Base-by-base conservation (phyloP, 2,797 vertebrate genomes). In the Peromyscus eremicus region DNA sequence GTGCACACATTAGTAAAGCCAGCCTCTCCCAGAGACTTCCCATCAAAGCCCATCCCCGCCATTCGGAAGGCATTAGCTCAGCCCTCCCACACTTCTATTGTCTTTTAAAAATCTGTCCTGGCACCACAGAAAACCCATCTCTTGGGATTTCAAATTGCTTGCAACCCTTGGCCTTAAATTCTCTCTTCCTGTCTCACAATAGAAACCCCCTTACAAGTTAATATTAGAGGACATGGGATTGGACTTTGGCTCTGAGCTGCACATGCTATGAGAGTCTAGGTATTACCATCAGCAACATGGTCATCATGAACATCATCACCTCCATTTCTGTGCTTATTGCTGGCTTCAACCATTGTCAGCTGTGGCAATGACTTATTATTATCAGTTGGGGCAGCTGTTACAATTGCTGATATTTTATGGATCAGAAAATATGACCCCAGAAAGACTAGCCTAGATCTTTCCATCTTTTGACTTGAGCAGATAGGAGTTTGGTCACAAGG, bases 121-220 rank as follows among this genome's bases (percentile, higher is more conserved):
- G 46, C 91, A 79, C 40, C 40, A n/a, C 32, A 86, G 86, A 94
- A 73, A 73, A n/a, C 34, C 25, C 49, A 43, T 21, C 62, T 64
- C 87, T 21, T 21, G 40, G 87, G 75, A 95, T 92, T 96, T 55
- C 25, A 66, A 32, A 62, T 75, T 64, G 32, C 94, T 97, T 94
- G 34, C 77, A 90, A 84, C 71, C 40, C 81, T 81, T 77, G 66
- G 17, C 49, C 27, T 81, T 77, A 64, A 40, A 55, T 79, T 76
- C 11, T 66, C 11, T n/a, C 8, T 34, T 85, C 34, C 40, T 49
- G 73, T 89, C 55, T 85, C 62, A 84, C 37, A 84, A 75, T 0
- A 85, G 68, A n/a, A 87, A 95, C 79, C 82, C 10, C 13, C 34
- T 76, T 27, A 12, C 23, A 29, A 92, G 12, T 57, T n/a, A 52